Evolutionary conservation across 1,140 invertebrate species (phyloP), one percentile per base, ranked within the genome.

Genomic region (Mercenaria mercenaria): DNA sequence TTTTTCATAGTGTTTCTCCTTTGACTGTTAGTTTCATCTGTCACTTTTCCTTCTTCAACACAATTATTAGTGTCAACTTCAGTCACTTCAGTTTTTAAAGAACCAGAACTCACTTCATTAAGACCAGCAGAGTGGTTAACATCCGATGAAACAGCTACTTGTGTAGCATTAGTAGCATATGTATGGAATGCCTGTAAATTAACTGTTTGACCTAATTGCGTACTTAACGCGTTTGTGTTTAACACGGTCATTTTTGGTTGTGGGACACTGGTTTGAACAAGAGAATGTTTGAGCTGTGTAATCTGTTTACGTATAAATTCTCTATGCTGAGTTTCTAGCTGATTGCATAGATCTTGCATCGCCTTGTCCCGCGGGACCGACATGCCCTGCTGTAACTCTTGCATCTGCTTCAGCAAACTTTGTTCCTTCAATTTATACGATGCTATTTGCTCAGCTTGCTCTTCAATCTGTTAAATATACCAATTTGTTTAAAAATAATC

Each of bases 281-380:
- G 39, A 4, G 81, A 50, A 47, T 90, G 83, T 47, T 90, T 85
- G 29, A 93, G 18, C 32, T 88, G 89, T 37, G 88, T 87, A 18
- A 95, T 85, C 69, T 95, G 94, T 67, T 95, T 92, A 52, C 93
- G 92, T 13, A 95, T 87, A 34, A 95, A 61, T 26, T 93, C 90
- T 50, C 89, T 77, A 56, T 95, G 94, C 32, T 95, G 92, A 3
- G 34, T 85, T 87, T 95, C 92, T 80, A 95, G 80, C n/a, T 89
- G 81, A 41, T 89, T 89, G n/a, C 93, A 61, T 47, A 93, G 37
- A 4, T 92, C 91, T 74, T 93, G 90, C n/a, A 92, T 91, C 39
- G 91, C 90, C n/a, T 82, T 72, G 61, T 94, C 92, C 20, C 91
- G 61, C 10, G 61, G 61, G 10, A 67, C 61, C 6, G 61, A 32